A percentile compares a stretch with the other conserved stretches of the same genome.
phyloP scores from a whole-genome alignment of 2,888 invertebrate species.

The Chrysopilus asiliformis region DNA sequence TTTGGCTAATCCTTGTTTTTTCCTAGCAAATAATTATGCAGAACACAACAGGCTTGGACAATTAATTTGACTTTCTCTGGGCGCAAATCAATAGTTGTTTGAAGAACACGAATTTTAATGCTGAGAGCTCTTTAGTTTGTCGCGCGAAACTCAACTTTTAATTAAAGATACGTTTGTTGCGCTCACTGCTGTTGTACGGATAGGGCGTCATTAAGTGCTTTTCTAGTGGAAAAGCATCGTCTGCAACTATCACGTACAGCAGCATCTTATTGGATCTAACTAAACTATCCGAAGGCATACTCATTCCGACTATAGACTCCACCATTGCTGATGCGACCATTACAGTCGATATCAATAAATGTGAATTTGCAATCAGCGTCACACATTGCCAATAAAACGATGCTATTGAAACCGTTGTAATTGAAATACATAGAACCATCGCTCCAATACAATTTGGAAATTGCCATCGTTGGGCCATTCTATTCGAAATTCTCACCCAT shows the following conservation, averaged over 20 bases:
- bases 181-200: neutral
- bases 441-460: too few relatives aligned
- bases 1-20: too few relatives aligned
- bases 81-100: neutral
- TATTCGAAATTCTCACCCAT: too few relatives aligned
- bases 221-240: neutral
- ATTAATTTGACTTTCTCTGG: neutral
- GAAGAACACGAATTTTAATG: neutral
- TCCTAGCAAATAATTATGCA: neutral
- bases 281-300: neutral
- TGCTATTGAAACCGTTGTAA: too few relatives aligned
- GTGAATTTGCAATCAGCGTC: too few relatives aligned
- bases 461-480: too few relatives aligned
- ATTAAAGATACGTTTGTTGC: neutral
- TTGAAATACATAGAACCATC: too few relatives aligned
- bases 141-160: neutral
- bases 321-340: too few relatives aligned
- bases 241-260: neutral
- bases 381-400: too few relatives aligned
- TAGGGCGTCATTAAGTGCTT: neutral
- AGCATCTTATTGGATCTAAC: neutral
- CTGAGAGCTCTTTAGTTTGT: neutral
- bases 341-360: too few relatives aligned
- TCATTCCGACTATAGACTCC: too few relatives aligned
- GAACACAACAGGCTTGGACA: neutral